Conservation (phyloP, 2,113 vertebrate genomes). For the Epinephelus cyanopodus region DNA sequence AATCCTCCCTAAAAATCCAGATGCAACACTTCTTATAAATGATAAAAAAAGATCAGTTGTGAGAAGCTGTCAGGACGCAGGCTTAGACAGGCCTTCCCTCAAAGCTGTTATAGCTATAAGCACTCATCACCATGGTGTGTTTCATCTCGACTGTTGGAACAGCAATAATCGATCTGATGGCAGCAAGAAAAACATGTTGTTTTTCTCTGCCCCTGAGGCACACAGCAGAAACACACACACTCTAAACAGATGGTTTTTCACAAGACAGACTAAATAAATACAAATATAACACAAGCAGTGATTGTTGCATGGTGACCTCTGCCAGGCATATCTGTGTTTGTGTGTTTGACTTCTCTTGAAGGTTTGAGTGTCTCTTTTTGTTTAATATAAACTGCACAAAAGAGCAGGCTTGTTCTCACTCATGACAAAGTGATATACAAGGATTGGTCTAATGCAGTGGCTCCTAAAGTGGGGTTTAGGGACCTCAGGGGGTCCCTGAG, state of each 20-base stretch:
- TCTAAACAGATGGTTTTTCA: constrained; percentile 57
- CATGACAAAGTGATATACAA: constrained; percentile 23
- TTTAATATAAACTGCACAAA: not conserved
- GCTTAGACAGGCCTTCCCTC: constrained; percentile 43
- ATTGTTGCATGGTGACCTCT: not conserved
- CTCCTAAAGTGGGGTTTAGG: constrained; percentile 27
- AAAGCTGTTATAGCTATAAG: constrained; percentile 53
- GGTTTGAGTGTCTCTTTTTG: constrained; percentile 6
- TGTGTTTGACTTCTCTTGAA: not conserved
- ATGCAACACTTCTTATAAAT: constrained; percentile 31
- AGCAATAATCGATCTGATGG: constrained; percentile 71
- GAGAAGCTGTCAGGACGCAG: constrained; percentile 44
- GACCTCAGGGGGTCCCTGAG: constrained; percentile 26
- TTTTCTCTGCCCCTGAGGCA: constrained; percentile 60
- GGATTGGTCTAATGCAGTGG: constrained; percentile 14
- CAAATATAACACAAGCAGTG: constrained; percentile 26
- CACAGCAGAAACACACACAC: constrained; percentile 44
- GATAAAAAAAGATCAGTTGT: constrained; percentile 10
- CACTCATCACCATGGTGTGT: constrained; percentile 50
- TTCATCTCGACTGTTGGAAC: constrained; percentile 64
- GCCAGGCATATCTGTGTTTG: not conserved
- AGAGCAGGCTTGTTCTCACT: not conserved
- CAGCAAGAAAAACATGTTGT: constrained; percentile 68
- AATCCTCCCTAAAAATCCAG: constrained; percentile 12
- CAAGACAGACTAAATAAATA: constrained; percentile 31